These are phyloP conservation scores for Eupelmus urozonus DNA, from an alignment of 2,888 invertebrate species.

Conservation along the genomic window DNA sequence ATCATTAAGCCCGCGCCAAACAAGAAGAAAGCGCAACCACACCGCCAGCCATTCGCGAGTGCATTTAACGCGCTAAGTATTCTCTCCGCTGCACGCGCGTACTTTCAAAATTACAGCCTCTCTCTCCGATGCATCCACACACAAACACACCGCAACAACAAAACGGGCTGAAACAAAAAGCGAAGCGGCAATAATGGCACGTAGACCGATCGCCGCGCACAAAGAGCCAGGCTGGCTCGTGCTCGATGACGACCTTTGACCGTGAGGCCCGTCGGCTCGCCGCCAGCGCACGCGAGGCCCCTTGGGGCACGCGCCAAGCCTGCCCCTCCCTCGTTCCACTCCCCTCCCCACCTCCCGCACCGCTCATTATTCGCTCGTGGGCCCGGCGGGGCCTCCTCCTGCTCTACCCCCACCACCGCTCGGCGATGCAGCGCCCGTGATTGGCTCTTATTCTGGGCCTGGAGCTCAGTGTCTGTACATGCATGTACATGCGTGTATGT, in stretches of 20 bases:
- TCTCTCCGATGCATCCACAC: neutral
- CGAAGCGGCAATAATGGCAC: conserved; percentile 45
- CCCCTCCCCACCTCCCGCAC: conserved; percentile 25
- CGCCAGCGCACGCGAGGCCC: conserved; percentile 75
- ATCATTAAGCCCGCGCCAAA: conserved; percentile 34
- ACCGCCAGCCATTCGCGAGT: neutral
- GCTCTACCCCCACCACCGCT: conserved; percentile 35
- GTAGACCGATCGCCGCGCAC: conserved; percentile 14
- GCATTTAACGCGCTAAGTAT: conserved; percentile 45
- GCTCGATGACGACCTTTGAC: conserved; percentile 76
- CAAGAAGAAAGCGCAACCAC: neutral
- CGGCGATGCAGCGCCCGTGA: conserved; percentile 29
- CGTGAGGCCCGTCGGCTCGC: conserved; percentile 71
- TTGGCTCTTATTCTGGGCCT: conserved; percentile 9
- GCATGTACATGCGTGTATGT: neutral
- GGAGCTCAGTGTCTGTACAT: neutral
- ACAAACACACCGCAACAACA: neutral
- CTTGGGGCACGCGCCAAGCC: conserved; percentile 73
- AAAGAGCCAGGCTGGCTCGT: conserved; percentile 71
- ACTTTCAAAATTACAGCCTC: conserved; percentile 50
- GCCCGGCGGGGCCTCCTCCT: conserved; percentile 49
- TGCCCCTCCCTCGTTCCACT: neutral
- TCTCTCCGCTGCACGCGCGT: conserved; percentile 26
- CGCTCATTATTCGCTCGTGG: conserved; percentile 48
- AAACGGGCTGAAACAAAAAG: neutral